These are phyloP conservation scores for Synanthedon vespiformis DNA, from an alignment of 2,888 invertebrate genomes.

Conservation along the genomic window DNA sequence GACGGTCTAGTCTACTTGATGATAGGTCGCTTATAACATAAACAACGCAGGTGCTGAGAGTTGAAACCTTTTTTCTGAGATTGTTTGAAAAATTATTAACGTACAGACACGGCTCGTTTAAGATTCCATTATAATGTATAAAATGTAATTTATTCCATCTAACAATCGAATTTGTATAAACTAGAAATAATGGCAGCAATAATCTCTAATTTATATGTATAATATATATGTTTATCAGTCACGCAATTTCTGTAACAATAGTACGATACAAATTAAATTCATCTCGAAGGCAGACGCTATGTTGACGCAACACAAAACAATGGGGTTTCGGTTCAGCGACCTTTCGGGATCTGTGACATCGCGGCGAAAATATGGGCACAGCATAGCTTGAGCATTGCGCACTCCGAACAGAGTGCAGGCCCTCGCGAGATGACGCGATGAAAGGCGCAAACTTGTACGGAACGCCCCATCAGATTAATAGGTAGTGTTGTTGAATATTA, in stretches of 20 bases:
- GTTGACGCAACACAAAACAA: constrained; percentile 66
- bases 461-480: constrained; percentile 54
- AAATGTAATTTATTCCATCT: too few species aligned
- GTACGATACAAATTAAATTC: constrained; percentile 56
- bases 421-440: constrained; percentile 41
- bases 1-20: too few species aligned
- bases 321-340: constrained; percentile 62
- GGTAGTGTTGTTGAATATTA: constrained; percentile 50
- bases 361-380: constrained; percentile 60
- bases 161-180: too few species aligned
- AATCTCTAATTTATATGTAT: too few species aligned
- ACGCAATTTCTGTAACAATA: constrained; percentile 49
- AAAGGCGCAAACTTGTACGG: constrained; percentile 38
- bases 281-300: constrained; percentile 50
- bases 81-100: too few species aligned
- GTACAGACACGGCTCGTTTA: too few species aligned
- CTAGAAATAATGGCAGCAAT: too few species aligned
- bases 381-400: constrained; percentile 34
- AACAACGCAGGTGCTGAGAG: too few species aligned
- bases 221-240: constrained; percentile 28
- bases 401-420: constrained; percentile 2
- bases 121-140: too few species aligned
- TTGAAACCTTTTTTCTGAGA: too few species aligned
- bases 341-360: constrained; percentile 63
- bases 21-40: too few species aligned